Base-by-base conservation (phyloP, 2,113 vertebrate genomes). In the Clarias magur region DNA sequence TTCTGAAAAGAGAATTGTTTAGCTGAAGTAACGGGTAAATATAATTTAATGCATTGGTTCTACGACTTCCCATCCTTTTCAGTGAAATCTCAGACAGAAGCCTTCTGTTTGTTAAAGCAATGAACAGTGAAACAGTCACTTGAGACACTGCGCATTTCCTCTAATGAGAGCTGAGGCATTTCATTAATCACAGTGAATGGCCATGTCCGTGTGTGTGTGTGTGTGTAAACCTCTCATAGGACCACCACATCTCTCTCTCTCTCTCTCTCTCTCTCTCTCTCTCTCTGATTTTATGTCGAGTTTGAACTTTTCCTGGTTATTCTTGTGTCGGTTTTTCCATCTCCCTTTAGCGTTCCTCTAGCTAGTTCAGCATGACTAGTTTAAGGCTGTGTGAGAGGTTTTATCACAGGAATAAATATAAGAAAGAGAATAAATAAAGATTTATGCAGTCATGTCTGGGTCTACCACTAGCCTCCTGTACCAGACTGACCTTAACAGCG, bases 131-230 rank as follows among this genome's bases (percentile, higher is more conserved):
- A 53, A 67, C 54, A 72, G 63, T 85, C 73, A 70, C 42, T 21
- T 54, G 86, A 73, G 70, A 73, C 68, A n/a, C 70, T 3, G 59
- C 78, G 81, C 53, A 63, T 87, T 83, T 60, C 56, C 53, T 21
- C 83, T 84, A 70, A 67, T 70, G 54, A n/a, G 38, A 60, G 78
- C 82, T 54, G 34, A 62, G 87, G 17, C 12, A 16, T 88, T 88
- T 88, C 42, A 85, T 80, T 85, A 68, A 75, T 85, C 75, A 54
- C 34, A 19, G 82, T 84, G 60, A 80, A 63, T 80, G 34, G 65
- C 27, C 53, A 5, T 78, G 60, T 42, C 0, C 59, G 80, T 65
- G 57, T 78, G 73, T 60, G n/a, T 30, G 67, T 70, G 67, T 70
- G 67, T 19, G 27, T 70, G 67, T 70, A 2, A 65, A 4, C 72